Percentiles rank a stretch among this genome's conserved stretches.
phyloP scores from a whole-genome alignment of 2,888 invertebrate genomes.

The Campaea margaritaria region DNA sequence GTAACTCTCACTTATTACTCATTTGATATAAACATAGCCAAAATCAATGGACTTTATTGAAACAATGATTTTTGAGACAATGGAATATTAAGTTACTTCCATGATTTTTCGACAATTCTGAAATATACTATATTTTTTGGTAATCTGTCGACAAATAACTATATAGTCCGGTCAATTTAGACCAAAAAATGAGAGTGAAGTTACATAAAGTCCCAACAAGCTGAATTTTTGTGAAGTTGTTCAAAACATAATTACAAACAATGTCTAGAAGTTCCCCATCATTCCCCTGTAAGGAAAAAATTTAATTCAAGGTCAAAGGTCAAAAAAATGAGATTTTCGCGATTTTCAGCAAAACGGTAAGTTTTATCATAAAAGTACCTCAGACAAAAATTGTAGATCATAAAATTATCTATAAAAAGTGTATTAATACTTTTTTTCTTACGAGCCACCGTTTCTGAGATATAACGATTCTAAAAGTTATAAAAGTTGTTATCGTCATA shows the following conservation, averaged over 20 bases:
- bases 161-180: too few species aligned
- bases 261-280: constrained; percentile 11
- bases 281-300: constrained; percentile 27
- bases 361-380: too few species aligned
- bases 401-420: constrained; percentile 33
- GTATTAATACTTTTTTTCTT: constrained; percentile 32
- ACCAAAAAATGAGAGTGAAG: too few species aligned
- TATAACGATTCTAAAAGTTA: constrained; percentile 31
- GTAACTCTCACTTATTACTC: too few species aligned
- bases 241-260: constrained; percentile 12
- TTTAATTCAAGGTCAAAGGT: constrained; percentile 28
- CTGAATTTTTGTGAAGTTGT: constrained; percentile 5
- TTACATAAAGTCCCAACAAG: constrained; percentile 18
- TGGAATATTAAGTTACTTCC: too few species aligned
- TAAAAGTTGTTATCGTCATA: constrained; percentile 16
- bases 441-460: constrained; percentile 26
- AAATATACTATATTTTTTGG: too few species aligned
- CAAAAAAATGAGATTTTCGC: constrained; percentile 30
- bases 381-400: constrained; percentile 33
- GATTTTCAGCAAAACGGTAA: too few species aligned
- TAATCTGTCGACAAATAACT: too few species aligned
- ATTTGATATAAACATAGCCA: too few species aligned
- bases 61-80: too few species aligned
- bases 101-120: too few species aligned
- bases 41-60: too few species aligned